Evolutionary conservation across 2,888 invertebrate genomes (phyloP).

Genomic region (Trachelus stipa): DNA sequence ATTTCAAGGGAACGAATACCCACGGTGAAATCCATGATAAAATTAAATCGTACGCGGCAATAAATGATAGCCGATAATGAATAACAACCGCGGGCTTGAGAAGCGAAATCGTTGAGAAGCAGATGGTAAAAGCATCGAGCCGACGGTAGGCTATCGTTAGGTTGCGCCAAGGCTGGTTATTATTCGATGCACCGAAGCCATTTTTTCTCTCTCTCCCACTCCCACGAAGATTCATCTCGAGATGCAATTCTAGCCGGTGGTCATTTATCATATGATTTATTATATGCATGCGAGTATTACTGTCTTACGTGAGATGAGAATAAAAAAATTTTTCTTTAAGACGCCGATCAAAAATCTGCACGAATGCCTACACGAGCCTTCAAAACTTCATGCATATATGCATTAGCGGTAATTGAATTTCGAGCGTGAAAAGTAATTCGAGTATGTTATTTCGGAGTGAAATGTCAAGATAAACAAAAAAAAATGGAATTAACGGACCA

Average conservation of each 20-base stretch:
- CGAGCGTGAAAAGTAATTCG: background rate
- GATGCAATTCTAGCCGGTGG: background rate
- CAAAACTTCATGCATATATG: background rate
- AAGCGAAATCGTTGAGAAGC: constrained; percentile 9
- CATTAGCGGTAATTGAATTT: background rate
- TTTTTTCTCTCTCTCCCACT: background rate
- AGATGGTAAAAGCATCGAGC: constrained; percentile 7
- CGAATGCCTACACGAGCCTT: background rate
- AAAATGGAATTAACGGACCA: background rate
- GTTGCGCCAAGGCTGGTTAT: background rate
- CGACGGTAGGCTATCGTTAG: constrained; percentile 29
- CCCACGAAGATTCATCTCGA: background rate
- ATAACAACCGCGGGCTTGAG: constrained; percentile 6
- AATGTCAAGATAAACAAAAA: background rate
- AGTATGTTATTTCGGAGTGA: background rate
- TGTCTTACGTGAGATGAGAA: background rate
- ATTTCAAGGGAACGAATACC: background rate
- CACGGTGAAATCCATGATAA: background rate
- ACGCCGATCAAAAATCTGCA: background rate
- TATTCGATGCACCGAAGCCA: background rate
- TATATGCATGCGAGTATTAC: background rate
- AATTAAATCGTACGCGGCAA: background rate
- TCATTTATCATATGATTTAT: background rate
- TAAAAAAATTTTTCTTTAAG: background rate
- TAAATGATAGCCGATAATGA: background rate